A percentile compares a stretch with the other conserved stretches of the same genome.
Conservation (phyloP, 2,113 vertebrate genomes). For the Calypte anna region DNA sequence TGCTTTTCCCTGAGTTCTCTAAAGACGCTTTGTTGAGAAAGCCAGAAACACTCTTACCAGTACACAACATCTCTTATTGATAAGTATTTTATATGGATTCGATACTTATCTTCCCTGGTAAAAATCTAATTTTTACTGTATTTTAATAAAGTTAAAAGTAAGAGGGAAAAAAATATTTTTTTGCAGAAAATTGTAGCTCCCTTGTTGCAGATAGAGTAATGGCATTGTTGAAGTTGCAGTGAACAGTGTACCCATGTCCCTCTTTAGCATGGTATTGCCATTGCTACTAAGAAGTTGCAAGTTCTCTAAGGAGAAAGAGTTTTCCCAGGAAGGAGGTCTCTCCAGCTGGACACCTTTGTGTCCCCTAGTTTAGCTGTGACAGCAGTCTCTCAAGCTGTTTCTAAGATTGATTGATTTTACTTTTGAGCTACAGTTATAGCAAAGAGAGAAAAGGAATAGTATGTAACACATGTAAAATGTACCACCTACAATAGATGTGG, state of each 20-base stretch:
- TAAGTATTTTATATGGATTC: not conserved
- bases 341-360: no score
- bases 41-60: not conserved
- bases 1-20: not conserved
- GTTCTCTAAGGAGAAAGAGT: no score
- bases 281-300: no score
- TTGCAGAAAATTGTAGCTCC: not conserved
- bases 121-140: not conserved
- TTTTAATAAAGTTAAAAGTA: not conserved
- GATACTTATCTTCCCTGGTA: not conserved
- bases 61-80: not conserved
- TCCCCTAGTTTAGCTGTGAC: no score
- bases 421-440: no score
- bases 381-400: no score
- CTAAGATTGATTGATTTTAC: no score
- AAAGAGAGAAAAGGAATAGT: not conserved
- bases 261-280: not conserved
- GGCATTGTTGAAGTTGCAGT: not conserved
- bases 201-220: not conserved
- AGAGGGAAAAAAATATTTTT: not conserved
- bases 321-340: no score
- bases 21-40: not conserved
- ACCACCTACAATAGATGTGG: not conserved
- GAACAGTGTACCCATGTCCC: fast-evolving
- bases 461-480: not conserved